Percentiles rank a stretch among this genome's conserved stretches.
phyloP scores from a whole-genome alignment of 2,888 invertebrate genomes.

The Patella ulyssiponensis region DNA sequence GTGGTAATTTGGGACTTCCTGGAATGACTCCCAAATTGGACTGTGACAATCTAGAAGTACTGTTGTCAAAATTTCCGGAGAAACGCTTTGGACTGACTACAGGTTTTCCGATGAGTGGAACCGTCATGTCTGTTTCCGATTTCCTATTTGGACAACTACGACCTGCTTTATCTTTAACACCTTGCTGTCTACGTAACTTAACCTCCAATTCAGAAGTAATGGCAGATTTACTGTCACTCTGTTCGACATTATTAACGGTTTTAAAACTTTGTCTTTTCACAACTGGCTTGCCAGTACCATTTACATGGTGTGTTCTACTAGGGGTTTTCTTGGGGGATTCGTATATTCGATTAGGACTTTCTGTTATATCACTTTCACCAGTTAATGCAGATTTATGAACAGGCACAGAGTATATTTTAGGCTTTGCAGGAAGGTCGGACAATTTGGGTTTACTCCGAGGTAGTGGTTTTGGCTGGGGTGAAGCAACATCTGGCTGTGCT shows the following conservation, averaged over 20 bases:
- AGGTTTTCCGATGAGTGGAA: not conserved
- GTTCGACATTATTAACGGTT: not conserved
- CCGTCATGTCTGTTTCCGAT: not conserved
- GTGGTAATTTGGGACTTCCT: not conserved
- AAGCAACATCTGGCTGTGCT: not conserved
- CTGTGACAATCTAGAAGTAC: not conserved
- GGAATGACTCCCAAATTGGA: not conserved
- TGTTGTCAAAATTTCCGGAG: not conserved
- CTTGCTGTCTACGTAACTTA: not conserved
- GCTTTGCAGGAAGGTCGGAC: not conserved
- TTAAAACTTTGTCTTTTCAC: constrained; percentile 27
- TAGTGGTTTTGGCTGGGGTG: constrained; percentile 14
- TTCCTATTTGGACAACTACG: not conserved
- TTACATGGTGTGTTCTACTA: constrained; percentile 3
- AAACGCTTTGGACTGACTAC: not conserved
- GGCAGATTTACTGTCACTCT: constrained; percentile 6
- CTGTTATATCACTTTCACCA: not conserved
- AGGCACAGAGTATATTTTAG: not conserved
- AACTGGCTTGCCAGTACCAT: constrained; percentile 19
- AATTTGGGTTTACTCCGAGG: not conserved
- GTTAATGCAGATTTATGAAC: not conserved
- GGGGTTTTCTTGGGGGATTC: not conserved
- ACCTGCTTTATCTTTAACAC: not conserved
- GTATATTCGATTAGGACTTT: not conserved
- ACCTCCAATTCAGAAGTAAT: not conserved